A percentile compares a stretch with the other conserved stretches of the same genome.
Conservation (phyloP, 2,888 invertebrate genomes). For the Mycalesis mineus region DNA sequence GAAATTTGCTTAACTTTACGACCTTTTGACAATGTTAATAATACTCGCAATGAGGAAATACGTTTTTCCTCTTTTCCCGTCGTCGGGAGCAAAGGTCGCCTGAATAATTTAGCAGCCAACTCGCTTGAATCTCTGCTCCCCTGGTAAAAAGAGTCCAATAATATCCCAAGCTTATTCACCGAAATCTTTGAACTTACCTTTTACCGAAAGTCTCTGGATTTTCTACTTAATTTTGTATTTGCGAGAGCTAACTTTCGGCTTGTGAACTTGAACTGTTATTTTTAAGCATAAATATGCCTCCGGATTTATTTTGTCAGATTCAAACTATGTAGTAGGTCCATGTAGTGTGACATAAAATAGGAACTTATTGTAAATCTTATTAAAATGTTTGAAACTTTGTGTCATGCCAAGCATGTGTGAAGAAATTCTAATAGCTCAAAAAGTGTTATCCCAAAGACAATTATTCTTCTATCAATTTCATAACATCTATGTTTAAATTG, state of each 20-base stretch:
- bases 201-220: background rate
- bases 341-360: too few relatives aligned
- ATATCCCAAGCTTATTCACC: background rate
- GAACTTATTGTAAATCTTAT: too few relatives aligned
- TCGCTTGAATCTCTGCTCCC: background rate
- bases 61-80: background rate
- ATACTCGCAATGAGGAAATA: background rate
- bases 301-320: too few relatives aligned
- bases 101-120: conserved; percentile 2
- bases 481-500: too few relatives aligned
- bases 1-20: background rate
- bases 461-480: too few relatives aligned
- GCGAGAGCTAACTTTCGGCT: background rate
- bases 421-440: too few relatives aligned
- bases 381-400: too few relatives aligned
- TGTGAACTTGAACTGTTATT: too few relatives aligned
- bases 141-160: background rate
- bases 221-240: background rate
- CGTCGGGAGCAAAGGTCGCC: background rate
- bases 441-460: too few relatives aligned
- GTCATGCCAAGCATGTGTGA: too few relatives aligned
- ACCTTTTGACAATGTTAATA: background rate
- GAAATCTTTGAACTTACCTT: background rate
- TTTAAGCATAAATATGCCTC: too few relatives aligned
- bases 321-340: too few relatives aligned